A percentile compares a stretch with the other conserved stretches of the same genome.
phyloP scores from a whole-genome alignment of 2,888 invertebrate species.

The Exocentrus adspersus region DNA sequence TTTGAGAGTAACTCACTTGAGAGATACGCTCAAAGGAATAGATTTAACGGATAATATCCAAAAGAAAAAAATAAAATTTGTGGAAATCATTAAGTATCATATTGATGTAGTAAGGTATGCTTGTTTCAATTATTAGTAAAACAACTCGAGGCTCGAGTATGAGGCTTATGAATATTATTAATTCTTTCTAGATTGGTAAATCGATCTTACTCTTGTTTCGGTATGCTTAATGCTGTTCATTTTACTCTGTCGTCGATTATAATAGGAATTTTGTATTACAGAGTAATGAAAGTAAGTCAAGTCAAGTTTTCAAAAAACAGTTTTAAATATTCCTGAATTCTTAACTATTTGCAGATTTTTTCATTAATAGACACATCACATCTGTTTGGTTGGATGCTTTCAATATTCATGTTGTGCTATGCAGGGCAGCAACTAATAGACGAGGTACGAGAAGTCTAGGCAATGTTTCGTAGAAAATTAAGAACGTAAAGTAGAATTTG shows the following conservation, averaged over 20 bases:
- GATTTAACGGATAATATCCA: neutral
- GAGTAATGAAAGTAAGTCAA: neutral
- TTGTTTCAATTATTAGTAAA: too few relatives aligned
- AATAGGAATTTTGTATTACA: neutral
- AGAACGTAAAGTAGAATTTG: neutral
- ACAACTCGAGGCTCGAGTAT: too few relatives aligned
- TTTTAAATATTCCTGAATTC: too few relatives aligned
- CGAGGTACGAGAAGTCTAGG: neutral
- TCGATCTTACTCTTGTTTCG: neutral
- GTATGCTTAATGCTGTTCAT: neutral
- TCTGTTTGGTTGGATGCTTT: neutral
- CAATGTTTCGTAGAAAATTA: too few relatives aligned
- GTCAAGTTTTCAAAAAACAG: neutral
- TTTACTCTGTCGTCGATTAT: neutral
- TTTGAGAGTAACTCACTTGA: neutral
- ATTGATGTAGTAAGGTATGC: neutral
- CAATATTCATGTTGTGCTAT: neutral
- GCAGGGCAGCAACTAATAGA: conserved; percentile 1
- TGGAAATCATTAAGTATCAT: neutral
- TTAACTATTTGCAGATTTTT: neutral
- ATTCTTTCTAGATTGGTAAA: neutral
- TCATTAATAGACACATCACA: neutral
- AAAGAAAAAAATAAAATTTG: neutral
- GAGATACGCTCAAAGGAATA: neutral
- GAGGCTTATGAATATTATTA: neutral